These are phyloP conservation scores for Cyanocitta stelleri DNA, from an alignment of 2,113 vertebrate species.

Conservation along the genomic window DNA sequence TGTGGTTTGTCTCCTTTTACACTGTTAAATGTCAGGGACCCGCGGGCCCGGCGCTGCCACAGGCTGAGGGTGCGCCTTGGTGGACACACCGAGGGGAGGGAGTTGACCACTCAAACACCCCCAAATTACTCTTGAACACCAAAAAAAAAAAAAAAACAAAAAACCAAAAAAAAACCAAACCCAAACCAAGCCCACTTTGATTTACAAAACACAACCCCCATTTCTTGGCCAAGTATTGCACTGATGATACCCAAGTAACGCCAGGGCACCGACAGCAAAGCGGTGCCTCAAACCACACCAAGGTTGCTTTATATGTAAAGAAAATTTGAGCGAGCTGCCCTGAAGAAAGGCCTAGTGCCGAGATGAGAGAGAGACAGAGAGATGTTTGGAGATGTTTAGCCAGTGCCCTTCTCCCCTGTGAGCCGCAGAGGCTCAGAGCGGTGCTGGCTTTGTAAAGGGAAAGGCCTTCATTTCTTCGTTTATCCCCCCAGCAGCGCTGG, in stretches of 20 bases:
- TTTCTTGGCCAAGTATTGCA: constrained; percentile 75
- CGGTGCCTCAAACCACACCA: constrained; percentile 70
- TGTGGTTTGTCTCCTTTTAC: constrained; percentile 60
- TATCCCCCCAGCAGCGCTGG: constrained; percentile 99
- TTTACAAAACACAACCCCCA: background rate
- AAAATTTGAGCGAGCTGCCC: constrained; percentile 78
- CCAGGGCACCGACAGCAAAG: constrained; percentile 60
- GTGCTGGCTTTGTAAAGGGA: constrained; percentile 98
- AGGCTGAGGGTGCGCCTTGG: constrained; percentile 76
- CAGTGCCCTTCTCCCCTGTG: constrained; percentile 90
- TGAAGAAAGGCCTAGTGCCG: constrained; percentile 83
- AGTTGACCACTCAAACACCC: background rate
- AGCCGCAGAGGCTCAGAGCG: constrained; percentile 94
- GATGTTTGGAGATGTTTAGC: constrained; percentile 85
- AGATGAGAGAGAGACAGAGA: constrained; percentile 78
- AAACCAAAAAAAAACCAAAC: no score
- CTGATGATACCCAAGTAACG: constrained; percentile 69
- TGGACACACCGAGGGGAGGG: constrained; percentile 58
- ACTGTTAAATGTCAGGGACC: constrained; percentile 68
- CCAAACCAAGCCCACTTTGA: accelerated
- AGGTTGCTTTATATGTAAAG: constrained; percentile 72
- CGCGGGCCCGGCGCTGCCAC: constrained; percentile 38
- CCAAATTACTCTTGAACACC: background rate
- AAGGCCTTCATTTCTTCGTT: constrained; percentile 99
- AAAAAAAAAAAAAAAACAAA: background rate